phyloP scores from a whole-genome alignment of 2,888 invertebrate species.

The Micoletzkya japonica region DNA sequence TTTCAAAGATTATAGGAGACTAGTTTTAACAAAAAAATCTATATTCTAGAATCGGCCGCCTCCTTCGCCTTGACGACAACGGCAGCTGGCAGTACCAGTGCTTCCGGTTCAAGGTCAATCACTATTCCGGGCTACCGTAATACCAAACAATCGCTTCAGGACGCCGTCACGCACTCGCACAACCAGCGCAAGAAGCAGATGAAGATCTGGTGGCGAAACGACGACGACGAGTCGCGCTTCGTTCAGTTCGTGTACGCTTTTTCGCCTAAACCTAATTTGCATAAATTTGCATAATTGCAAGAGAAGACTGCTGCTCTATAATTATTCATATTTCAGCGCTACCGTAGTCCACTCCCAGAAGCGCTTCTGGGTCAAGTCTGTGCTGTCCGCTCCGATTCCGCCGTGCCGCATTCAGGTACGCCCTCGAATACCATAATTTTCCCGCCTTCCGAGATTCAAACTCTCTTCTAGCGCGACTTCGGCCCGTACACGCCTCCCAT shows the following conservation, averaged over 20 bases:
- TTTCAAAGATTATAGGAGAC: neutral
- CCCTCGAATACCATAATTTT: neutral
- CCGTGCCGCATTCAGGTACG: slow-evolving; percentile 47
- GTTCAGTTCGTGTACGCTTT: slow-evolving; percentile 59
- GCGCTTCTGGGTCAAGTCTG: slow-evolving; percentile 55
- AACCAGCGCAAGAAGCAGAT: slow-evolving; percentile 60
- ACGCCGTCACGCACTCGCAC: slow-evolving; percentile 61
- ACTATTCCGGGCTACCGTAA: neutral
- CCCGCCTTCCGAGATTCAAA: neutral
- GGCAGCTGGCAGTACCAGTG: slow-evolving; percentile 61
- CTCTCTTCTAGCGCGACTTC: slow-evolving; percentile 29
- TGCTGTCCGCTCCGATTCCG: slow-evolving; percentile 55
- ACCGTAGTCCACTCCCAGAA: slow-evolving; percentile 60
- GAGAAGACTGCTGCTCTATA: neutral
- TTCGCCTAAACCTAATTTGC: neutral
- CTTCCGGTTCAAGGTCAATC: slow-evolving; percentile 43
- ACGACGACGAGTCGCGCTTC: slow-evolving; percentile 51
- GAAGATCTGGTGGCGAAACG: slow-evolving; percentile 59
- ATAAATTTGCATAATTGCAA: neutral
- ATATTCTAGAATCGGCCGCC: slow-evolving; percentile 52
- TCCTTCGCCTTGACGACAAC: slow-evolving; percentile 60
- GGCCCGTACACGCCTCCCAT: slow-evolving; percentile 44
- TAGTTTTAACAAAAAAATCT: neutral
- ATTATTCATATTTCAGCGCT: slow-evolving; percentile 45
- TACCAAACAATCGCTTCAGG: slow-evolving; percentile 31